Evolutionary conservation across 2,797 vertebrate species (phyloP).

Genomic region (Tokudaia muenninki): DNA sequence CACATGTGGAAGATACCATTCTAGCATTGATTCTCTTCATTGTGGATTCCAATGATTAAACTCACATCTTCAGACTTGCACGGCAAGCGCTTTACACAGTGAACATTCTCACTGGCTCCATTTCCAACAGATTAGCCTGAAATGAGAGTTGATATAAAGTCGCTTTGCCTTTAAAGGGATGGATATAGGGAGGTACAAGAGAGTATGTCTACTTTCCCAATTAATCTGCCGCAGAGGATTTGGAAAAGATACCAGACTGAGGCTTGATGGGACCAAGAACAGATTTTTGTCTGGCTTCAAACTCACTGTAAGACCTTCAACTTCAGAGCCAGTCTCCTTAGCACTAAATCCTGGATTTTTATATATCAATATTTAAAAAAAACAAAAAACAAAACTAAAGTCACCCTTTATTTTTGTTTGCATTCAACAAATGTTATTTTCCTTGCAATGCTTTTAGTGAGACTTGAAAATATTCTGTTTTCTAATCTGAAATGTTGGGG

Average conservation of each 20-base stretch:
- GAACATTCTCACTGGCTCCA: background rate
- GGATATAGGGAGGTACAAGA: background rate
- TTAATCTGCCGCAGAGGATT: background rate
- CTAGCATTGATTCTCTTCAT: background rate
- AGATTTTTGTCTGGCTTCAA: background rate
- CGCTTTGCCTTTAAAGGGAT: background rate
- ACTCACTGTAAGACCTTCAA: background rate
- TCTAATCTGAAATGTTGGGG: constrained; percentile 73
- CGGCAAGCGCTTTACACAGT: background rate
- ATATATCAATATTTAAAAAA: no score
- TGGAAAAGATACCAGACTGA: background rate
- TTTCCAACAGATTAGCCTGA: background rate
- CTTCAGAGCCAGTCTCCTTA: background rate
- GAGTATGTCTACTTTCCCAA: background rate
- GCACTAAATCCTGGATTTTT: constrained; percentile 22
- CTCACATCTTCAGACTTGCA: background rate
- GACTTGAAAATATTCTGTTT: constrained; percentile 77
- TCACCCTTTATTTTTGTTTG: constrained; percentile 59
- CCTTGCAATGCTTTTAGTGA: constrained; percentile 69
- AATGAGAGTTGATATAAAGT: background rate
- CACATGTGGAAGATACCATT: background rate
- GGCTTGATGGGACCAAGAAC: background rate
- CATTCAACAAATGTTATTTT: constrained; percentile 74
- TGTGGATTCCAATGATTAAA: background rate
- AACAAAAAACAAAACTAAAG: background rate